Conservation (phyloP, 2,113 vertebrate species). For the Cnemophilus loriae region DNA sequence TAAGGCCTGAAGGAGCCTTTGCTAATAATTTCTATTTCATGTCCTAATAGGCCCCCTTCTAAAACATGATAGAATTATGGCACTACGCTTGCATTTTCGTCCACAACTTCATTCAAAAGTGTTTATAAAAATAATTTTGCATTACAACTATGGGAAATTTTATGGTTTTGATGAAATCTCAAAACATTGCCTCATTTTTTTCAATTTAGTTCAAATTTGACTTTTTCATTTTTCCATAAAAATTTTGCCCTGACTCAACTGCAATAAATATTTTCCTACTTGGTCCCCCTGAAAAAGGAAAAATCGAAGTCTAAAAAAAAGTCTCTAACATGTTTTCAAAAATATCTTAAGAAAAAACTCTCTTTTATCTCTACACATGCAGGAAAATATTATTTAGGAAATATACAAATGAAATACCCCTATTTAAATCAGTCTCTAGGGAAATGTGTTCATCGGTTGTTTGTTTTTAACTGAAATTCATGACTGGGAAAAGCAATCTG, state of each 20-base stretch:
- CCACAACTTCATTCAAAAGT: background rate
- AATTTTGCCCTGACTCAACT: background rate
- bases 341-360: background rate
- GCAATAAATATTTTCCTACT: background rate
- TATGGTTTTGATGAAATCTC: background rate
- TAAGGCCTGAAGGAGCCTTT: background rate
- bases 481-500: background rate
- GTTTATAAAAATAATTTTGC: background rate
- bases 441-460: background rate
- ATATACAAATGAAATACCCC: background rate
- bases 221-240: background rate
- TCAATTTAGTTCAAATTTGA: background rate
- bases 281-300: background rate
- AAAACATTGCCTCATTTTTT: background rate
- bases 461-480: slow-evolving; percentile 6
- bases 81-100: background rate
- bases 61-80: background rate
- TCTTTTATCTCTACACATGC: background rate
- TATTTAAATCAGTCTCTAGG: background rate
- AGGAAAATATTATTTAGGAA: background rate
- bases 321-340: background rate
- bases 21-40: background rate
- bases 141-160: background rate
- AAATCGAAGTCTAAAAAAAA: background rate
- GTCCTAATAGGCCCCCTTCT: background rate